A percentile compares a stretch with the other conserved stretches of the same genome.
Evolutionary conservation across 2,797 vertebrate species (phyloP).

Genomic region (Clarias platycephalus): DNA sequence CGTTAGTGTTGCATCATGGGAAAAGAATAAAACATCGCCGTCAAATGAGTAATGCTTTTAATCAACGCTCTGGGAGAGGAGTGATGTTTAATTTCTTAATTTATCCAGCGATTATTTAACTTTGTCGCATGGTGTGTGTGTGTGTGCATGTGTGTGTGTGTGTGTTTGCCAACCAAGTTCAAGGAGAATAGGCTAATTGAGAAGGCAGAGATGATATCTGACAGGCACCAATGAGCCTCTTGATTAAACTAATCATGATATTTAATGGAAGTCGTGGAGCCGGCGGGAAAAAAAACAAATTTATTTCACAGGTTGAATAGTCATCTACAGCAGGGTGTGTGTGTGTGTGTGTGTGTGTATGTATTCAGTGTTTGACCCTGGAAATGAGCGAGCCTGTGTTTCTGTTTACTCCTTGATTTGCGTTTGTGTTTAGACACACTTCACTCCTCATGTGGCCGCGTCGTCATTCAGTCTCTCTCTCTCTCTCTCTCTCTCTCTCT

Average conservation of each 20-base stretch:
- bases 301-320: slow-evolving; percentile 64
- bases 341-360: not conserved
- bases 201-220: slow-evolving; percentile 81
- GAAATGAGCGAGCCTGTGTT: slow-evolving; percentile 8
- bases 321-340: slow-evolving; percentile 2
- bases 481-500: not conserved
- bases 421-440: slow-evolving; percentile 20
- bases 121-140: slow-evolving; percentile 11
- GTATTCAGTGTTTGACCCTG: not conserved
- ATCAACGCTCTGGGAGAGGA: slow-evolving; percentile 27
- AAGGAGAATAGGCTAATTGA: slow-evolving; percentile 81
- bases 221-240: slow-evolving; percentile 80
- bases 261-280: slow-evolving; percentile 80
- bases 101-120: slow-evolving; percentile 17
- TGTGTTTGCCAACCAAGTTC: slow-evolving; percentile 70
- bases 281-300: slow-evolving; percentile 70
- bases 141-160: not conserved
- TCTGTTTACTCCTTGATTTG: slow-evolving; percentile 25
- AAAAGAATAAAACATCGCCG: slow-evolving; percentile 21
- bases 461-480: not conserved
- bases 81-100: slow-evolving; percentile 25
- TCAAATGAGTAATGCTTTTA: not conserved
- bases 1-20: slow-evolving; percentile 48
- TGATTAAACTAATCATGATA: slow-evolving; percentile 82
- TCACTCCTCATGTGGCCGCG: not conserved